A percentile compares a stretch with the other conserved stretches of the same genome.
Conservation (phyloP, 1,140 invertebrate genomes). For the Ceratosolen solmsi region DNA sequence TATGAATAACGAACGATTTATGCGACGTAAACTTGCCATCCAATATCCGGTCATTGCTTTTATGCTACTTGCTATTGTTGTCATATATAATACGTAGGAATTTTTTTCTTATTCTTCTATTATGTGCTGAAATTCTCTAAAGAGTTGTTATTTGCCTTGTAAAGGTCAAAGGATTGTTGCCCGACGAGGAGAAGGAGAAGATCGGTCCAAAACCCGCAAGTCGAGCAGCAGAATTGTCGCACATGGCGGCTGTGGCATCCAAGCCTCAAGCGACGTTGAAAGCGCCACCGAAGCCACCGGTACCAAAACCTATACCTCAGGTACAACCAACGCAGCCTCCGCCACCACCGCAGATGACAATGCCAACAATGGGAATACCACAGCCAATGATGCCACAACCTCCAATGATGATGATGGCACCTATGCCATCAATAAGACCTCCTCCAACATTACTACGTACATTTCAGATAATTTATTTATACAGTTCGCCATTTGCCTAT, state of each 20-base stretch:
- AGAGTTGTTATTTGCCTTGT: background rate
- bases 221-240: conserved; percentile 66
- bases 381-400: conserved; percentile 75
- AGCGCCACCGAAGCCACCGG: conserved; percentile 69
- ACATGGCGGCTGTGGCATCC: conserved; percentile 70
- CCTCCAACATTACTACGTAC: conserved; percentile 69
- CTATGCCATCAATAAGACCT: conserved; percentile 78
- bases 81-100: too few relatives aligned
- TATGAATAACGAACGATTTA: too few relatives aligned
- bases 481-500: too few relatives aligned
- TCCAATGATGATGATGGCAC: conserved; percentile 80
- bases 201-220: conserved; percentile 86
- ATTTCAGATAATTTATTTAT: too few relatives aligned
- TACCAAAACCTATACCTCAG: conserved; percentile 66
- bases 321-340: conserved; percentile 65
- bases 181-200: conserved; percentile 95
- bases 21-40: too few relatives aligned
- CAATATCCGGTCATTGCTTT: too few relatives aligned
- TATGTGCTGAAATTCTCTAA: background rate
- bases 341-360: conserved; percentile 69
- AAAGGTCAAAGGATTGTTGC: conserved; percentile 85
- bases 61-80: background rate
- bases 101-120: background rate
- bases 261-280: conserved; percentile 73
- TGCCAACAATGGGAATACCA: conserved; percentile 75